Conservation (phyloP, 2,113 vertebrate species). For the Xenopus borealis region DNA sequence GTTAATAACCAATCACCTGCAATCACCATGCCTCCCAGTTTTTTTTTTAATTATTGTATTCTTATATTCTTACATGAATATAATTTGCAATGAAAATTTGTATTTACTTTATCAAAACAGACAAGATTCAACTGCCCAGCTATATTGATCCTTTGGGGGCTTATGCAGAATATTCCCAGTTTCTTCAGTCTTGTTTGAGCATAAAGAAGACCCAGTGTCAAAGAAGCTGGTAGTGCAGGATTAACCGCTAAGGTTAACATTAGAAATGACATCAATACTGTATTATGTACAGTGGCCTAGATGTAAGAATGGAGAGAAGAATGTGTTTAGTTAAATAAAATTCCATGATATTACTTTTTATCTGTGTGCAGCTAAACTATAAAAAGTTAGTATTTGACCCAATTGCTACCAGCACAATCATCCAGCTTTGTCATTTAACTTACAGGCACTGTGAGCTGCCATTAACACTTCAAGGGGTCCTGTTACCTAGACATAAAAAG, state of each 20-base stretch:
- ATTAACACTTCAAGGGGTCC: too few relatives aligned
- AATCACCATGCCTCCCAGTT: too few relatives aligned
- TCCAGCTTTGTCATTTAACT: too few relatives aligned
- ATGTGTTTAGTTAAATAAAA: not conserved
- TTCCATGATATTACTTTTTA: not conserved
- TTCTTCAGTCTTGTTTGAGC: slow-evolving; percentile 63
- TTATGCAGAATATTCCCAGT: slow-evolving; percentile 65
- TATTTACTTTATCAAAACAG: slow-evolving; percentile 68
- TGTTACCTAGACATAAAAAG: too few relatives aligned
- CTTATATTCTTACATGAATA: too few relatives aligned
- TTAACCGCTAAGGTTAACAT: slow-evolving; percentile 56
- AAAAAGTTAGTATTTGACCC: too few relatives aligned
- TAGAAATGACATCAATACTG: slow-evolving; percentile 54
- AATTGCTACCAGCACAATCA: too few relatives aligned
- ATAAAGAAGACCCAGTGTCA: slow-evolving; percentile 63
- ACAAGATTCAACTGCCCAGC: slow-evolving; percentile 68
- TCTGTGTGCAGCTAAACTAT: not conserved
- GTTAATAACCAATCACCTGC: too few relatives aligned
- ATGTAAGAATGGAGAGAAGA: not conserved
- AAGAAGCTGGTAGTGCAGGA: slow-evolving; percentile 56
- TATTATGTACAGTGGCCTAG: slow-evolving; percentile 10
- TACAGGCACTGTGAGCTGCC: too few relatives aligned
- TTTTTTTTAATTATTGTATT: too few relatives aligned
- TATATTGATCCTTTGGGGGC: slow-evolving; percentile 66
- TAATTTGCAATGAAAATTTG: not conserved